Evolutionary conservation across 2,888 invertebrate species (phyloP).

Genomic region (Nyleta sp.): DNA sequence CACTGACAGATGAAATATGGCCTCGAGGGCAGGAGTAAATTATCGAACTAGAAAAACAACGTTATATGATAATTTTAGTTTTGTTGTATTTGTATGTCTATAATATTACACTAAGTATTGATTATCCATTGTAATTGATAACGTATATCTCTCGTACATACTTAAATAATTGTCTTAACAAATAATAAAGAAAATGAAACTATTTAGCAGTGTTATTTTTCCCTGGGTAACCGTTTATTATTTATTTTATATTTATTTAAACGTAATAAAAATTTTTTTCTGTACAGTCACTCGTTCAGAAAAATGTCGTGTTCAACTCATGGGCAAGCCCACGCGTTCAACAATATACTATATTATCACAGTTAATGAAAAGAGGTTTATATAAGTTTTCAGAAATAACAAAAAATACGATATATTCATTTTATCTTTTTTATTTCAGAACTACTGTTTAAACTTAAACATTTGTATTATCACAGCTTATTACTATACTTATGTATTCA

Average conservation of each 20-base stretch:
- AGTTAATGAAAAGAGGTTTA: no score
- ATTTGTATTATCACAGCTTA: conserved; percentile 79
- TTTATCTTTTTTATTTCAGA: conserved; percentile 67
- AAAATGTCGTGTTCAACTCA: no score
- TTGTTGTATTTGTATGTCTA: conserved; percentile 81
- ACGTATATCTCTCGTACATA: conserved; percentile 79
- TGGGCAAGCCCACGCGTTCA: no score
- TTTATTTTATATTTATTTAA: background rate
- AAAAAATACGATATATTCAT: no score
- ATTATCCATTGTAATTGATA: conserved; percentile 79
- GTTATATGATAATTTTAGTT: conserved; percentile 77
- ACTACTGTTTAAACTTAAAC: conserved; percentile 68
- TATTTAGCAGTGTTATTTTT: background rate
- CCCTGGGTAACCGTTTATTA: background rate
- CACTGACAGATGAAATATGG: conserved; percentile 70
- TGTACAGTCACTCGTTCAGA: no score
- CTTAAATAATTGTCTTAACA: conserved; percentile 77
- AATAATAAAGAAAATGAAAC: conserved; percentile 74
- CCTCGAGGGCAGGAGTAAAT: conserved; percentile 64
- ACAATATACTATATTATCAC: no score
- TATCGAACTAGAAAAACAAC: conserved; percentile 75
- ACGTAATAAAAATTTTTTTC: no score
- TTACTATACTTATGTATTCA: conserved; percentile 68
- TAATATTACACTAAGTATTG: conserved; percentile 79
- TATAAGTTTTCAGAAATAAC: background rate